phyloP scores from a whole-genome alignment of 2,888 invertebrate genomes.

The Sinohyriopsis cumingii region DNA sequence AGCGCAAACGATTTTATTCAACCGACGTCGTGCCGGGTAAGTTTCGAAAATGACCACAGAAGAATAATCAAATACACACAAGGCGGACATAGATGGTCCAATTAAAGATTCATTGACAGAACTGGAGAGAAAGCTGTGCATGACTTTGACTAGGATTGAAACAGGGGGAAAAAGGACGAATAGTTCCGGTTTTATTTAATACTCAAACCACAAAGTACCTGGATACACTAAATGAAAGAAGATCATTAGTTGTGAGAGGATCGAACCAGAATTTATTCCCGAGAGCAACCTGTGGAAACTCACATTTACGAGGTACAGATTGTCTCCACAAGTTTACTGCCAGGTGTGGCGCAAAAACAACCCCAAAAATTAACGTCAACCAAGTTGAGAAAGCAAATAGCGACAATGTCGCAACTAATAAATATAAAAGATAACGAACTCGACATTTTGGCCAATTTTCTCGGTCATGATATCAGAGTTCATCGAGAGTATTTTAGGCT shows the following conservation, averaged over 20 bases:
- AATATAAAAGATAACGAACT: slow-evolving; percentile 10
- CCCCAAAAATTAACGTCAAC: slow-evolving; percentile 1
- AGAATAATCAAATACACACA: background rate
- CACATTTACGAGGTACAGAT: too few species aligned
- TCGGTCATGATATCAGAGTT: slow-evolving; percentile 12
- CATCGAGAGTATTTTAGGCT: slow-evolving; percentile 9
- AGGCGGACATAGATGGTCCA: background rate
- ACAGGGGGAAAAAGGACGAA: slow-evolving; percentile 7
- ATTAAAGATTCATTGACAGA: slow-evolving; percentile 1
- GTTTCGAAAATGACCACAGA: slow-evolving; percentile 7
- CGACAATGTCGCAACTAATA: slow-evolving; percentile 13
- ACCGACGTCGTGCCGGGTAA: slow-evolving; percentile 8
- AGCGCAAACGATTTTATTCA: slow-evolving; percentile 11
- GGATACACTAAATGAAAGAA: slow-evolving; percentile 2
- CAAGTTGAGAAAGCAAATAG: slow-evolving; percentile 12
- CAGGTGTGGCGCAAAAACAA: slow-evolving; percentile 5
- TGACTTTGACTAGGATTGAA: slow-evolving; percentile 2
- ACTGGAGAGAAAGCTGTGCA: slow-evolving; percentile 2
- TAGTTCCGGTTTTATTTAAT: slow-evolving; percentile 2
- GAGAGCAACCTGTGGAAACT: background rate
- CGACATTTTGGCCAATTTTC: slow-evolving; percentile 7
- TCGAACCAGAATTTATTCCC: slow-evolving; percentile 6
- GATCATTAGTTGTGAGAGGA: background rate
- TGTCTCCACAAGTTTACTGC: background rate
- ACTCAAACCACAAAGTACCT: background rate